Evolutionary conservation across 2,113 vertebrate genomes (phyloP).

Genomic region (Cygnus buccinator): DNA sequence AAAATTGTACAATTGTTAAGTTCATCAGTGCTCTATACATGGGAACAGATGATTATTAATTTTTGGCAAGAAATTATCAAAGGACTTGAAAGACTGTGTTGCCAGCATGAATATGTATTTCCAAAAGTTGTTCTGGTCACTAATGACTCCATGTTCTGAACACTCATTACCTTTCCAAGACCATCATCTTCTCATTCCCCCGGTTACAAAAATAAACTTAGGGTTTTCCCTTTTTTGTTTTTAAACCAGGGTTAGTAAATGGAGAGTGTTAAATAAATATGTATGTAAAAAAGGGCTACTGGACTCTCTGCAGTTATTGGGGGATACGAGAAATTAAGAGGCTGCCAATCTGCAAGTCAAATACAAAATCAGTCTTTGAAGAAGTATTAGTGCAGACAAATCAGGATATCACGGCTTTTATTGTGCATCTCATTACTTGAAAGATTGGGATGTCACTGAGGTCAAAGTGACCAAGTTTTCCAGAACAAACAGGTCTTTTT

Average conservation of each 20-base stretch:
- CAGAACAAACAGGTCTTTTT: constrained; percentile 44
- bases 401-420: background rate
- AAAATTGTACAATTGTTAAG: constrained; percentile 97
- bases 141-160: background rate
- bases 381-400: constrained; percentile 50
- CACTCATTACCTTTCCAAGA: constrained; percentile 53
- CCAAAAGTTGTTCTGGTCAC: constrained; percentile 45
- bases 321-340: constrained; percentile 2
- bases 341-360: constrained; percentile 48
- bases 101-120: constrained; percentile 86
- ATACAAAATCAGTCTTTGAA: background rate
- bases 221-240: constrained; percentile 7
- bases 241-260: constrained; percentile 59
- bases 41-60: constrained; percentile 80
- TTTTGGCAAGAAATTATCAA: constrained; percentile 80
- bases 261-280: constrained; percentile 16
- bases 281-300: background rate
- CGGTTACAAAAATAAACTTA: background rate
- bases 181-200: constrained; percentile 44
- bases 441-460: background rate
- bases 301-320: constrained; percentile 31
- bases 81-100: constrained; percentile 76
- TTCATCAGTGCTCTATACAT: constrained; percentile 90
- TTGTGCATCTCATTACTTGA: background rate
- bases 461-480: constrained; percentile 7